phyloP scores from a whole-genome alignment of 1,140 invertebrate genomes.

The Heliconius nattereri region DNA sequence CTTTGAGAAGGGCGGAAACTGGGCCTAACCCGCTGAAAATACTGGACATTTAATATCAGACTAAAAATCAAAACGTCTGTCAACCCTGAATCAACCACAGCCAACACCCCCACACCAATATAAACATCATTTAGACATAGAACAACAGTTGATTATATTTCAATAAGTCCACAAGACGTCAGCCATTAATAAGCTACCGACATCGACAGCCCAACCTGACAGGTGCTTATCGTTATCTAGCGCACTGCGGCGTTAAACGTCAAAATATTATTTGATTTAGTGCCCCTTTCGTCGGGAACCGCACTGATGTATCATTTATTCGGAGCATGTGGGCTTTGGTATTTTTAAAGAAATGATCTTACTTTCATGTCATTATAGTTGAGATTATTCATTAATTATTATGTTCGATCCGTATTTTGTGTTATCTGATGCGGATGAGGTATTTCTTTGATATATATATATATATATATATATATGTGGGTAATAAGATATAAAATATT shows the following conservation, averaged over 20 bases:
- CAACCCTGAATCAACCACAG: too few relatives aligned
- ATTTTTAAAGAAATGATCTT: conserved; percentile 75
- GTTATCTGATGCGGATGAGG: conserved; percentile 75
- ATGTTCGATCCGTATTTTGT: conserved; percentile 65
- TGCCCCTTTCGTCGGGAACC: conserved; percentile 67
- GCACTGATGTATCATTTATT: conserved; percentile 81
- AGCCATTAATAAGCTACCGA: conserved; percentile 77
- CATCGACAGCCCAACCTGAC: conserved; percentile 77
- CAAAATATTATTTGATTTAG: conserved; percentile 80
- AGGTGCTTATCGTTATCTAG: conserved; percentile 76
- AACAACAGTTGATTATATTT: conserved; percentile 20
- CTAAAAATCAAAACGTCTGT: too few relatives aligned
- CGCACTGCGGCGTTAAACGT: conserved; percentile 61
- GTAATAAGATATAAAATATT: neutral
- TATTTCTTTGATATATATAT: conserved; percentile 55
- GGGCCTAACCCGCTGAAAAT: too few relatives aligned
- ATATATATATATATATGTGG: too few relatives aligned
- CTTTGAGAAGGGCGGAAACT: too few relatives aligned
- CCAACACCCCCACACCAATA: neutral
- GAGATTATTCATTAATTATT: conserved; percentile 77
- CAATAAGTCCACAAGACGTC: conserved; percentile 60
- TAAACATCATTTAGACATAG: neutral
- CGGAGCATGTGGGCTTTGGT: conserved; percentile 71
- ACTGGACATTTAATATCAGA: too few relatives aligned
- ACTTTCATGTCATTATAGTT: conserved; percentile 76